Conservation (phyloP, 2,888 invertebrate species). For the Clunio marinus region DNA sequence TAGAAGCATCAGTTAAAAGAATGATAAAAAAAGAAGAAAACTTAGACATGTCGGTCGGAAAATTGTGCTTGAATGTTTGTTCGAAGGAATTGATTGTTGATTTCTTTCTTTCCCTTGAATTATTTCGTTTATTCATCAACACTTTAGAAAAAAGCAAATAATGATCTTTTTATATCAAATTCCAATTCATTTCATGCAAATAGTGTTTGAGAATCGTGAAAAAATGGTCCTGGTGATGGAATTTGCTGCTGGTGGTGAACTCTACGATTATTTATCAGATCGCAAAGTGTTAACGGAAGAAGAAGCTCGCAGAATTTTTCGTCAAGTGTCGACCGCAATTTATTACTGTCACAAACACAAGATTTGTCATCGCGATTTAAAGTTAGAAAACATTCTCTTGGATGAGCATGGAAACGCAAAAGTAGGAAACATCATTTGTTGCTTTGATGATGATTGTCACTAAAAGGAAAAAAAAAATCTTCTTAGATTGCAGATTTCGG, state of each 20-base stretch:
- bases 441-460: background rate
- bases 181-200: too few species aligned
- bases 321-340: constrained; percentile 93
- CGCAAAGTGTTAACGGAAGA: constrained; percentile 85
- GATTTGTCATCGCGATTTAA: constrained; percentile 94
- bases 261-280: constrained; percentile 94
- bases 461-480: too few species aligned
- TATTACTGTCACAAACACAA: constrained; percentile 98
- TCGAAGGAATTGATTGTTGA: too few species aligned
- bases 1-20: background rate
- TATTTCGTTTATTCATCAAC: background rate
- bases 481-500: constrained; percentile 96
- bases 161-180: background rate
- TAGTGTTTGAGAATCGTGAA: constrained; percentile 99
- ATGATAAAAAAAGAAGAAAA: background rate
- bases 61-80: too few species aligned
- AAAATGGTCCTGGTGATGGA: constrained; percentile 99
- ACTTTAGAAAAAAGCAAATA: background rate
- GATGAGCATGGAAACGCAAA: constrained; percentile 93
- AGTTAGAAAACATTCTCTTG: constrained; percentile 89
- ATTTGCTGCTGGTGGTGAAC: constrained; percentile 96
- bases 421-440: too few species aligned
- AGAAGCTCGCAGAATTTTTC: constrained; percentile 90
- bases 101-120: background rate
- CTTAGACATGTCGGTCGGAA: background rate